Evolutionary conservation across 2,888 invertebrate species (phyloP), one percentile per base, ranked within the genome.

Genomic region (Limnephilus lunatus): DNA sequence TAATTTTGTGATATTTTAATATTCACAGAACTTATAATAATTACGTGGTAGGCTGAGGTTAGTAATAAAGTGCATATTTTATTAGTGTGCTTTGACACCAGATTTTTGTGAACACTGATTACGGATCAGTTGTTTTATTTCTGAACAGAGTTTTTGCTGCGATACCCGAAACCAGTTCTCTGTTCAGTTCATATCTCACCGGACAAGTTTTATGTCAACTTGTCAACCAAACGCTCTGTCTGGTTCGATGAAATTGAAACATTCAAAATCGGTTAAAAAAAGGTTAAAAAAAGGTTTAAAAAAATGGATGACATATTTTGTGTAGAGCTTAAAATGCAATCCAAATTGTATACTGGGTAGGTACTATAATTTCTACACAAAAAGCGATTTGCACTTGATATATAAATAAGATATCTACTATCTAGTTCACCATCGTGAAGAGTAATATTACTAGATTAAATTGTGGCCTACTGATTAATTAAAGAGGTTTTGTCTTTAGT

Each of bases 51-150:
- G 19, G 53, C 25, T 68, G 19, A 25, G 53, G 7, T 25, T 7
- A 68, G 19, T 68, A 68, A 39, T 85, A 85, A 85, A 85, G 9
- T 44, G 39, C 39, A 44, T 35, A 44, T 25, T 85, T 85, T 85
- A 85, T 39, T 35, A n/a, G 39, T 39, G n/a, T 85, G 32, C 85
- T 25, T 31, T 85, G 39, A 85, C 85, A 85, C 53, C 1, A 68
- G 15, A 35, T 85, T 19, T n/a, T 4, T 85, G 85, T 83, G 25
- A 19, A 25, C 85, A 35, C 12, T 19, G n/a, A 25, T 39, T 39
- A 85, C 85, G 85, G 85, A 85, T 35, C 85, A 44, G 25, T 85
- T 85, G 39, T 39, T 35, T 85, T 44, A 85, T 39, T 7, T 85
- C 4, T 19, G 25, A 68, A 25, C 53, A 68, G 53, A 19, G 53